Conservation (phyloP, 2,888 invertebrate genomes). For the Tupiocoris notatus region DNA sequence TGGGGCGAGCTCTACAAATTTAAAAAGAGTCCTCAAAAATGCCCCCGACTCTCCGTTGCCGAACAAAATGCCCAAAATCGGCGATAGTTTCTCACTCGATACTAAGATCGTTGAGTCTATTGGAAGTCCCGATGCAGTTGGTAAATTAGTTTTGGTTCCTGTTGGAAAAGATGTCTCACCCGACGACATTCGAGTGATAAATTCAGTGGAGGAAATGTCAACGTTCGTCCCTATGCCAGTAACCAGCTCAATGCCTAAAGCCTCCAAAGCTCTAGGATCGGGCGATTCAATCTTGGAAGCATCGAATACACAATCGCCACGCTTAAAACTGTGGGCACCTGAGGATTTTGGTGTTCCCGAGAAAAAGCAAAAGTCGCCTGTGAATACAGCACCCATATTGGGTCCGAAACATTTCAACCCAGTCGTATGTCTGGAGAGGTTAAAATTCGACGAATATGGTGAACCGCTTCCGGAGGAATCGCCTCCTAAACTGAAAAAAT, state of each 20-base stretch:
- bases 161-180: background rate
- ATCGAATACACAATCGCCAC: background rate
- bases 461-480: background rate
- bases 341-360: background rate
- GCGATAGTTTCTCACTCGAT: background rate
- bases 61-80: background rate
- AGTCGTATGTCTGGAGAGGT: background rate
- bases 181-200: background rate
- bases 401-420: too few relatives aligned
- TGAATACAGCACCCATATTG: too few relatives aligned
- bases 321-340: background rate
- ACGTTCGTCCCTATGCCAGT: too few relatives aligned
- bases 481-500: background rate
- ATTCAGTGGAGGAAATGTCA: background rate
- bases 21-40: too few relatives aligned
- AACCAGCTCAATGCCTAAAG: too few relatives aligned
- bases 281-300: background rate
- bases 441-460: background rate
- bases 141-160: background rate
- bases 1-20: too few relatives aligned
- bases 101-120: background rate
- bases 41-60: background rate
- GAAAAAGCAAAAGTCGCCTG: background rate
- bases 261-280: background rate
- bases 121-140: background rate